Evolutionary conservation across 2,888 invertebrate genomes (phyloP).

Genomic region (Melikaiella ostensackeni): DNA sequence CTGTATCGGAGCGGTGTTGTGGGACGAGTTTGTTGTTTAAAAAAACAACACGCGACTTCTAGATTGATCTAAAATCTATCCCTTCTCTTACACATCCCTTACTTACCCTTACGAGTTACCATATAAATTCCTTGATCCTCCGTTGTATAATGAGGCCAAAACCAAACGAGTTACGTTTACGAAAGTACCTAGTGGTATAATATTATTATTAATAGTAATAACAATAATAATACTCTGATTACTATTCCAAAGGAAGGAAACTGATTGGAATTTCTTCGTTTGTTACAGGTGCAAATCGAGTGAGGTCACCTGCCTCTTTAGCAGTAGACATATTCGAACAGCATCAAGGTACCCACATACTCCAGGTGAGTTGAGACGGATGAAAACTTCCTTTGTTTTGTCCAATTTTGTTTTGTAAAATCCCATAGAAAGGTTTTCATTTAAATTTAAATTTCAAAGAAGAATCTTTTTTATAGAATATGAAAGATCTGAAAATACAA

Average conservation of each 20-base stretch:
- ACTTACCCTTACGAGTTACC: too few species aligned
- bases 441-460: not conserved
- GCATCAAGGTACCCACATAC: constrained; percentile 98
- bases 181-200: too few species aligned
- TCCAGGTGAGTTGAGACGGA: constrained; percentile 85
- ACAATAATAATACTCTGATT: too few species aligned
- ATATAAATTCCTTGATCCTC: too few species aligned
- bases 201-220: too few species aligned
- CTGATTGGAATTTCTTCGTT: constrained; percentile 55
- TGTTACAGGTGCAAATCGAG: constrained; percentile 87
- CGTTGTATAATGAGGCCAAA: too few species aligned
- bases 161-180: too few species aligned
- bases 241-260: not conserved
- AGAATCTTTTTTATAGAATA: constrained; percentile 3
- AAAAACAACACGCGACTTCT: too few species aligned
- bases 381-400: constrained; percentile 4
- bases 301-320: constrained; percentile 84
- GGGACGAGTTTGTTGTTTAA: too few species aligned
- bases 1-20: too few species aligned
- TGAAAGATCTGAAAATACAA: constrained; percentile 12
- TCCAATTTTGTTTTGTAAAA: constrained; percentile 11
- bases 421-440: not conserved
- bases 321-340: constrained; percentile 96
- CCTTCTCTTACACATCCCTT: too few species aligned
- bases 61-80: too few species aligned